These are phyloP conservation scores for Neodontobutis hainanensis DNA, from an alignment of 2,113 vertebrate genomes.

Conservation along the genomic window DNA sequence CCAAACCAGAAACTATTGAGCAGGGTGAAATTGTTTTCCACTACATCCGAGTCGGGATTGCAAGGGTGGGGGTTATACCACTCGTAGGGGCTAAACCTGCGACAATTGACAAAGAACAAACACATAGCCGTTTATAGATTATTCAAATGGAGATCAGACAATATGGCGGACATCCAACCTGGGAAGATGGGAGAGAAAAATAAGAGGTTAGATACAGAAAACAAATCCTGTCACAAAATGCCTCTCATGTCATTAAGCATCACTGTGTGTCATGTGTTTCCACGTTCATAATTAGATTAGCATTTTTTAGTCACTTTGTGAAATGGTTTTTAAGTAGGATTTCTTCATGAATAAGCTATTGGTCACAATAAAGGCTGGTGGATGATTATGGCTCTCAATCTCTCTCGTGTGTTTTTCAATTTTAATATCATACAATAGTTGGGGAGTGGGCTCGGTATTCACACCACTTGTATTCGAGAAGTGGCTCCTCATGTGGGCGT, in stretches of 20 bases:
- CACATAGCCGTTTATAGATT: slow-evolving; percentile 49
- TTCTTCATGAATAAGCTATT: slow-evolving; percentile 8
- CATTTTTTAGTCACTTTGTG: slow-evolving; percentile 5
- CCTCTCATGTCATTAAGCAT: background rate
- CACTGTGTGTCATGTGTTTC: background rate
- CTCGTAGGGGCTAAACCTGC: slow-evolving; percentile 99
- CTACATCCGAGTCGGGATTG: slow-evolving; percentile 99
- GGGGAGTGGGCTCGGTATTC: slow-evolving; percentile 35
- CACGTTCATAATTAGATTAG: slow-evolving; percentile 29
- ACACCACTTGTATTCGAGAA: slow-evolving; percentile 42
- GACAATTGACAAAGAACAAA: slow-evolving; percentile 87
- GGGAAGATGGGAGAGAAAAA: slow-evolving; percentile 65
- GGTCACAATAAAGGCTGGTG: slow-evolving; percentile 13
- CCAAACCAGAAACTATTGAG: slow-evolving; percentile 99
- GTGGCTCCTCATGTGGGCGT: slow-evolving; percentile 55
- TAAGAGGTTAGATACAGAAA: slow-evolving; percentile 60
- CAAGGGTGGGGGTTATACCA: slow-evolving; percentile 99
- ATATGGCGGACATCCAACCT: slow-evolving; percentile 61
- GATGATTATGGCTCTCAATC: slow-evolving; percentile 61
- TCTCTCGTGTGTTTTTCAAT: slow-evolving; percentile 70
- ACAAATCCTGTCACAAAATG: background rate
- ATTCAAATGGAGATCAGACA: slow-evolving; percentile 12
- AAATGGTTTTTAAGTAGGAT: slow-evolving; percentile 7
- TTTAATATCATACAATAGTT: slow-evolving; percentile 19
- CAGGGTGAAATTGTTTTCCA: slow-evolving; percentile 99